A percentile compares a stretch with the other conserved stretches of the same genome.
These are phyloP conservation scores for Neuroscelio doddi DNA, from an alignment of 2,888 invertebrate species.

Conservation along the genomic window DNA sequence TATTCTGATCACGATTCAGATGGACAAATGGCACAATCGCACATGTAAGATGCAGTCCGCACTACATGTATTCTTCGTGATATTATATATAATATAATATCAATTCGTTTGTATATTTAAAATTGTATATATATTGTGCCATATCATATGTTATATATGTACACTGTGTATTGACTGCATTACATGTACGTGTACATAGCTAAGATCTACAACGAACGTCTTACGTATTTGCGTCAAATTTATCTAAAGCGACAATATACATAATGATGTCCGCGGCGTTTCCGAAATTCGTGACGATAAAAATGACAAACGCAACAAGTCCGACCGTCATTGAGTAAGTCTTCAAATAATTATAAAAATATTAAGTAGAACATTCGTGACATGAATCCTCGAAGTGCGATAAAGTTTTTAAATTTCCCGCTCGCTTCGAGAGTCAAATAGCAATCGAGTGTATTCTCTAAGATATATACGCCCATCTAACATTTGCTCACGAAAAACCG, in stretches of 20 bases:
- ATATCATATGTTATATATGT: slow-evolving; percentile 48
- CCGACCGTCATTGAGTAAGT: too few species aligned
- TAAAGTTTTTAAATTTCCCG: too few species aligned
- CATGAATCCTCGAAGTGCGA: too few species aligned
- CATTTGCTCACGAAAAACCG: slow-evolving; percentile 7
- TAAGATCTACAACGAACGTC: slow-evolving; percentile 39
- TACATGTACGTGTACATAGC: slow-evolving; percentile 35
- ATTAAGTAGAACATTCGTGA: too few species aligned
- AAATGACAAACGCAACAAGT: too few species aligned
- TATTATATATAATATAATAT: slow-evolving; percentile 48
- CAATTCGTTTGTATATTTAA: slow-evolving; percentile 36
- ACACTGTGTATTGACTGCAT: slow-evolving; percentile 40
- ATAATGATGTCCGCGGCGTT: slow-evolving; percentile 13
- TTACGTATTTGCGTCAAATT: slow-evolving; percentile 31
- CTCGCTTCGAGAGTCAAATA: slow-evolving; percentile 4
- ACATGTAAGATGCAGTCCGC: slow-evolving; percentile 40
- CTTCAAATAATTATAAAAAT: too few species aligned
- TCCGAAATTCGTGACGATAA: slow-evolving; percentile 1
- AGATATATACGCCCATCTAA: slow-evolving; percentile 15
- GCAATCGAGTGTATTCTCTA: slow-evolving; percentile 28
- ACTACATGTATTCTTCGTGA: slow-evolving; percentile 32
- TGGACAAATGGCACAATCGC: slow-evolving; percentile 40
- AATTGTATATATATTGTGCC: slow-evolving; percentile 41
- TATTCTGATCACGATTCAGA: slow-evolving; percentile 69
- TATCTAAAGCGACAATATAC: slow-evolving; percentile 25